Percentiles rank a stretch among this genome's conserved stretches.
phyloP scores from a whole-genome alignment of 1,140 invertebrate species.

The Penaeus japonicus region DNA sequence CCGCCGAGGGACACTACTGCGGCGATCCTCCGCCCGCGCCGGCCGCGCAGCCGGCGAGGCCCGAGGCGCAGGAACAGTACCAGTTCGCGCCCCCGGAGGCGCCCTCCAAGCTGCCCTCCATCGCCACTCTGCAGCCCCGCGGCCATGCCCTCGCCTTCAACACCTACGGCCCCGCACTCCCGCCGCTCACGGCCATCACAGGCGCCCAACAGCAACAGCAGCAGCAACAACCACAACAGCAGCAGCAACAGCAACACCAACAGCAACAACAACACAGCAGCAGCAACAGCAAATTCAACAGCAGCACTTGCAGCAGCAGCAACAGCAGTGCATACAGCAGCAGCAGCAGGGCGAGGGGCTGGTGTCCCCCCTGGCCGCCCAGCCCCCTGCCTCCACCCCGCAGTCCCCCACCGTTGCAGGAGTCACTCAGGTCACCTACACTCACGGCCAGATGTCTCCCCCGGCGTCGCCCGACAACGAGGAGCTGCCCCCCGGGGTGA shows the following conservation, averaged over 20 bases:
- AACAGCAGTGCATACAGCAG: neutral
- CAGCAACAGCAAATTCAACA: neutral
- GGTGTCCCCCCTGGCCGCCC: neutral
- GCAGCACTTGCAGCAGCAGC: slow-evolving; percentile 8
- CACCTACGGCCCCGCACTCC: slow-evolving; percentile 31
- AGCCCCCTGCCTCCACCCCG: neutral
- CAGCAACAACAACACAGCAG: neutral
- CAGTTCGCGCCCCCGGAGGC: slow-evolving; percentile 14
- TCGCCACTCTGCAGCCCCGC: slow-evolving; percentile 31
- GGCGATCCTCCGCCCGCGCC: slow-evolving; percentile 47
- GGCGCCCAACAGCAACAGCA: neutral
- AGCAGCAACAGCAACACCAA: neutral
- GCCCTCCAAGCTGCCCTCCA: slow-evolving; percentile 37
- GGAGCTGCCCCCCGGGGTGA: slow-evolving; percentile 51
- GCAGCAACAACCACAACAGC: neutral
- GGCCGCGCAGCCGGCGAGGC: neutral
- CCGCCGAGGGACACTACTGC: slow-evolving; percentile 64
- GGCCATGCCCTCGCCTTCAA: slow-evolving; percentile 18
- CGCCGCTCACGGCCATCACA: slow-evolving; percentile 37
- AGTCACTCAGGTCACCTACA: slow-evolving; percentile 60
- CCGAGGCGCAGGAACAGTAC: slow-evolving; percentile 18
- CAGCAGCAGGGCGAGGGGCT: neutral
- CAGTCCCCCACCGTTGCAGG: slow-evolving; percentile 9
- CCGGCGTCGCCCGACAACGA: slow-evolving; percentile 68
- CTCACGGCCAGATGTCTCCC: slow-evolving; percentile 67